Percentiles rank a stretch among this genome's conserved stretches.
phyloP scores from a whole-genome alignment of 2,888 invertebrate species.

The Xestia rhomboidea region DNA sequence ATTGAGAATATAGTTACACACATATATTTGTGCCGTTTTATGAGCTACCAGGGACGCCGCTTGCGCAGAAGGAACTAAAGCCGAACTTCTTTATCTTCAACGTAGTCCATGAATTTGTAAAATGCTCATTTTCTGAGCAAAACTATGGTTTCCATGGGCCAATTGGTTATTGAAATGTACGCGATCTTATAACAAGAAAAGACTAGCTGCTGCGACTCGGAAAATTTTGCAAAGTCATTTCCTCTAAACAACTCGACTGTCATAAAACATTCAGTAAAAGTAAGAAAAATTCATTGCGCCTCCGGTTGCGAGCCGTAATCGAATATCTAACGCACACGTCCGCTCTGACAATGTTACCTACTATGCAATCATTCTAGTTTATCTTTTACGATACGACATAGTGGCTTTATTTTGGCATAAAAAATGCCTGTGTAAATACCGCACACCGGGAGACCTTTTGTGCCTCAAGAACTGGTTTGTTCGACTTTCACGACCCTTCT shows the following conservation, averaged over 20 bases:
- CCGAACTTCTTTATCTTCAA: no score
- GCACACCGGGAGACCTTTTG: background rate
- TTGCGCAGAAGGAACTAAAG: no score
- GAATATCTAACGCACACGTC: conserved; percentile 68
- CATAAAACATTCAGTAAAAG: conserved; percentile 73
- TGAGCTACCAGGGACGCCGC: no score
- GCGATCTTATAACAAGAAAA: conserved; percentile 6
- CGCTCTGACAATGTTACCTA: conserved; percentile 61
- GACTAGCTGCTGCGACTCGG: conserved; percentile 24
- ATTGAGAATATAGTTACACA: no score
- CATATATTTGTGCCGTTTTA: no score
- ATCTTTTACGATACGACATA: conserved; percentile 7
- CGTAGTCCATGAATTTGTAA: no score
- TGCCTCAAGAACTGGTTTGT: background rate
- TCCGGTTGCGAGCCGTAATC: conserved; percentile 68
- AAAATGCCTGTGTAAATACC: background rate
- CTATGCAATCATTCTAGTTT: conserved; percentile 17
- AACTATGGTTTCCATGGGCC: background rate
- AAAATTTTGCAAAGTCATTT: conserved; percentile 59
- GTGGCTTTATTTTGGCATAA: background rate
- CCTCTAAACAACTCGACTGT: conserved; percentile 71
- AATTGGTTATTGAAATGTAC: background rate
- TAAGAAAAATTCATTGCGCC: conserved; percentile 73
- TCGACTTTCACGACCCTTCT: background rate
- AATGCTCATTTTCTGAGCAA: background rate